Conservation (phyloP, 2,797 vertebrate species). For the Phaenicophaeus curvirostris region DNA sequence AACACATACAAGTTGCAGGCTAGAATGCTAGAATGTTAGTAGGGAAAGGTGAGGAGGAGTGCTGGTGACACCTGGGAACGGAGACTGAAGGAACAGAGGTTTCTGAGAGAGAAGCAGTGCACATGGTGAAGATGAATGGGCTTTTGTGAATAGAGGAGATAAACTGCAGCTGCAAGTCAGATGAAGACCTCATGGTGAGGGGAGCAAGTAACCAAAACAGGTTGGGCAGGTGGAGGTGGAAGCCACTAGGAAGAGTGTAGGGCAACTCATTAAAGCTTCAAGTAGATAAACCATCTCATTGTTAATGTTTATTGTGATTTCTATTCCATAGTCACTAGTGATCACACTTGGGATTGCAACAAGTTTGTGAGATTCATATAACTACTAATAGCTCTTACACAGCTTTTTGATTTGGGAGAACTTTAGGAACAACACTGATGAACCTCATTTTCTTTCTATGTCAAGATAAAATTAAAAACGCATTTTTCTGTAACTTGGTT, state of each 20-base stretch:
- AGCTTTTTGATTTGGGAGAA: neutral
- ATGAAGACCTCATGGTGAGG: neutral
- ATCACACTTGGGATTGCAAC: neutral
- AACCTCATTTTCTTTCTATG: slow-evolving; percentile 25
- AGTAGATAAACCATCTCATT: neutral
- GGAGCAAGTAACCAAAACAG: neutral
- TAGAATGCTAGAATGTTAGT: rapidly evolving
- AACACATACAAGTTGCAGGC: neutral
- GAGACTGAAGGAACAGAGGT: neutral
- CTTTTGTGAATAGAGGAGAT: neutral
- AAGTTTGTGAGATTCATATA: neutral
- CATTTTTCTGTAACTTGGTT: neutral
- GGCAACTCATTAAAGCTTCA: neutral
- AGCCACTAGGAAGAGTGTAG: neutral
- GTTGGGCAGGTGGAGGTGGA: neutral
- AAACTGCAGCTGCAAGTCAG: neutral
- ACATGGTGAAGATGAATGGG: neutral
- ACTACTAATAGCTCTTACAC: slow-evolving; percentile 17
- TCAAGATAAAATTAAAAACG: slow-evolving; percentile 24
- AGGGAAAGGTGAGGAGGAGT: neutral
- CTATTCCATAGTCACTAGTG: neutral
- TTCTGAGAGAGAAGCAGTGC: neutral
- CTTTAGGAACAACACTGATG: neutral
- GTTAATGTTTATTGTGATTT: neutral
- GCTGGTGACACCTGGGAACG: neutral